A percentile compares a stretch with the other conserved stretches of the same genome.
Conservation (phyloP, 2,888 invertebrate species). For the Dysmachus trigonus region DNA sequence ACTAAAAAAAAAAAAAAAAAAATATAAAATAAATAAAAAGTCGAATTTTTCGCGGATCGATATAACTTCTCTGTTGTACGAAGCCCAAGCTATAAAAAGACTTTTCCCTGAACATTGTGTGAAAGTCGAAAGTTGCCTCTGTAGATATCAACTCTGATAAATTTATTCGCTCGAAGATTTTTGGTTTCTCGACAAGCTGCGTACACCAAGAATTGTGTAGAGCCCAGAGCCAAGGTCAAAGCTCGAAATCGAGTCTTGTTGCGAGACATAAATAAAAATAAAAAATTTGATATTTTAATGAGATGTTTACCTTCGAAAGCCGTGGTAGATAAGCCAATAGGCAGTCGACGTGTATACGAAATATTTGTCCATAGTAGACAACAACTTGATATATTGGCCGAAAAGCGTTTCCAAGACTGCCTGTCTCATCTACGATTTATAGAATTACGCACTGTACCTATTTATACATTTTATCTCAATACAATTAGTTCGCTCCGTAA, state of each 20-base stretch:
- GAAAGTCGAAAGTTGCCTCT: background rate
- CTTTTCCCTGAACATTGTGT: background rate
- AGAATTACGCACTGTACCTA: conserved; percentile 2
- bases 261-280: too few relatives aligned
- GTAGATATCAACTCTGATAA: background rate
- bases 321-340: conserved; percentile 3
- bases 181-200: background rate
- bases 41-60: background rate
- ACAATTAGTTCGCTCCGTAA: conserved; percentile 61
- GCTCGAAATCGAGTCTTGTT: background rate
- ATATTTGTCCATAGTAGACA: background rate
- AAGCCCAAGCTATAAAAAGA: conserved; percentile 8
- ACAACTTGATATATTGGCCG: conserved; percentile 16
- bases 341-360: background rate
- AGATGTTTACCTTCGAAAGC: background rate
- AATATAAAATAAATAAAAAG: background rate
- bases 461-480: conserved; percentile 39
- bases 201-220: background rate
- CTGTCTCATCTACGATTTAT: conserved; percentile 36
- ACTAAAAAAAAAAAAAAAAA: background rate
- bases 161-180: conserved; percentile 5
- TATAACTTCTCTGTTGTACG: background rate
- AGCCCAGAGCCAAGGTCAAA: background rate
- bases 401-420: conserved; percentile 10
- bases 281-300: background rate